Conservation (phyloP, 2,888 invertebrate genomes). For the Lepidocyrtinus sp. region DNA sequence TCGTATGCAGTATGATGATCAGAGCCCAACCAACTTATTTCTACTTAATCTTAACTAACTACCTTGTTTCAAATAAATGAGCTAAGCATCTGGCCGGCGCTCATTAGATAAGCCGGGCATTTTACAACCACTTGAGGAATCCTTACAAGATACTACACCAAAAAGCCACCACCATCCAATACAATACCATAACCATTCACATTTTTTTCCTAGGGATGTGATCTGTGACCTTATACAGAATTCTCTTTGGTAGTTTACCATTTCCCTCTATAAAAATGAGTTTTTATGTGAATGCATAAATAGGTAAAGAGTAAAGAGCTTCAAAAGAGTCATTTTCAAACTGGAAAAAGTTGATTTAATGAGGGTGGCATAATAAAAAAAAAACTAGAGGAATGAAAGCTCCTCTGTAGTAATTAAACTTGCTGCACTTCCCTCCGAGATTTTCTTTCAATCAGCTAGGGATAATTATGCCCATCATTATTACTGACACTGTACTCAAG, state of each 20-base stretch:
- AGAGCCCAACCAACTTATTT: too few species aligned
- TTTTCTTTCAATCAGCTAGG: background rate
- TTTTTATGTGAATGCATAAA: constrained; percentile 15
- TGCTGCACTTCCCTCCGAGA: background rate
- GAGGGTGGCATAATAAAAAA: background rate
- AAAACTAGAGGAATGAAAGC: background rate
- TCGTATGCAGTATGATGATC: background rate
- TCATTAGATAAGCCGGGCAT: constrained; percentile 57
- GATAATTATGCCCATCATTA: constrained; percentile 12
- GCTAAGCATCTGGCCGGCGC: constrained; percentile 63
- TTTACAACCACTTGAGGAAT: constrained; percentile 50
- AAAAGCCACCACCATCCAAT: background rate
- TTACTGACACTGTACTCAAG: constrained; percentile 6
- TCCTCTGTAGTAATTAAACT: constrained; percentile 3
- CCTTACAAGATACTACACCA: background rate
- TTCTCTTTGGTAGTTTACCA: background rate
- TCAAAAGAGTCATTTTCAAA: too few species aligned
- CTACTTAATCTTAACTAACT: constrained; percentile 58
- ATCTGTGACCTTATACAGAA: background rate
- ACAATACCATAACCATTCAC: constrained; percentile 3
- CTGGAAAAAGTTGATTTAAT: background rate
- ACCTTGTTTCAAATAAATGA: constrained; percentile 60
- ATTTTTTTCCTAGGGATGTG: background rate
- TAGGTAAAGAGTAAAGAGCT: background rate
- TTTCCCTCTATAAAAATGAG: constrained; percentile 10